Evolutionary conservation across 2,888 invertebrate genomes (phyloP).

Genomic region (Ceramica pisi): DNA sequence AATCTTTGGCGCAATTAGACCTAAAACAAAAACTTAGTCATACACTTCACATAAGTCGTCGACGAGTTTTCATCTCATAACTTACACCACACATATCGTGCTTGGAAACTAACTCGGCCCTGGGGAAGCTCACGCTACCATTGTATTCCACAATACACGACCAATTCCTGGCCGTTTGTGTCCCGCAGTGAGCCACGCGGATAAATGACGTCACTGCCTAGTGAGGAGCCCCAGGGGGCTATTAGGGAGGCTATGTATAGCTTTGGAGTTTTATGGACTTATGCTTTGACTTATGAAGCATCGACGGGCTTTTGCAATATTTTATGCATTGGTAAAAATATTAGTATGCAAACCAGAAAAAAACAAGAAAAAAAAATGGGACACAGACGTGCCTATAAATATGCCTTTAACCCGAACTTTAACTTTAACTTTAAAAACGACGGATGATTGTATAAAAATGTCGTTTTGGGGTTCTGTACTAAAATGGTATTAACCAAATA

Average conservation of each 20-base stretch:
- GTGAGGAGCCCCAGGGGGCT: neutral
- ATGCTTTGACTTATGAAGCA: neutral
- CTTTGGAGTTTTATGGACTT: neutral
- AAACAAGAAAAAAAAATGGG: too few relatives aligned
- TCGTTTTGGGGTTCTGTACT: too few relatives aligned
- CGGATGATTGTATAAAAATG: too few relatives aligned
- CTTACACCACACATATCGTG: conserved; percentile 5
- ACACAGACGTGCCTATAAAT: too few relatives aligned
- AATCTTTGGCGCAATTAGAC: too few relatives aligned
- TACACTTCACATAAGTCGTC: too few relatives aligned
- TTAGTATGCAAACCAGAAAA: too few relatives aligned
- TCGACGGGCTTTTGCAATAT: neutral
- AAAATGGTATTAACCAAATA: too few relatives aligned
- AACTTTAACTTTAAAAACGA: too few relatives aligned
- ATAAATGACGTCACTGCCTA: conserved; percentile 17
- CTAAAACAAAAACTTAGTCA: too few relatives aligned
- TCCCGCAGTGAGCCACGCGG: conserved; percentile 1
- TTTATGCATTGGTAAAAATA: too few relatives aligned
- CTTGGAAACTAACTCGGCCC: conserved; percentile 35
- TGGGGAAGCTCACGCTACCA: conserved; percentile 32
- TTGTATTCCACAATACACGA: conserved; percentile 49
- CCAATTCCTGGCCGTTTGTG: conserved; percentile 39
- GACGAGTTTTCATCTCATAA: neutral
- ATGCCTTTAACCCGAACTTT: too few relatives aligned
- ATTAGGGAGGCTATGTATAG: neutral